Base-by-base conservation (phyloP, 2,113 vertebrate genomes). In the Ctenomys sociabilis region DNA sequence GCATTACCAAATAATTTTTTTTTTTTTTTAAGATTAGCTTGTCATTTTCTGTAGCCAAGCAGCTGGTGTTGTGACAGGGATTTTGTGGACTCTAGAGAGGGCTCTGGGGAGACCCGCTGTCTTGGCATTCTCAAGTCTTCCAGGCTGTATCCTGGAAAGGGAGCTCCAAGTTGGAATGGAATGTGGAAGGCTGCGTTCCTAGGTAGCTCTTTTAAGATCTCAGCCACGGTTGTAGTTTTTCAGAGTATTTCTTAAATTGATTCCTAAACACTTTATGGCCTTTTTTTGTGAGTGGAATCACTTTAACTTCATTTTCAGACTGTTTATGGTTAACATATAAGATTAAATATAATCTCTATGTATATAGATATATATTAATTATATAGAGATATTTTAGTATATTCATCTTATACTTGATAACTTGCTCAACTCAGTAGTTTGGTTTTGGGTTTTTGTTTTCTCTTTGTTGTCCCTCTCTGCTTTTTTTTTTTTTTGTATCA, bases 21-120 rank as follows among this genome's bases (percentile, higher is more conserved):
- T 49, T 49, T 49, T 49, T 81, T 49, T 94, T 94, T 73, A 94
- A 91, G 59, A 49, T 63, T 91, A 84, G 63, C 64, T 80, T 85
- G 35, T 57, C 32, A 82, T 7, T 89, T 85, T 85, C 54, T 82
- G 72, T 14, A 37, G 45, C 89, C 78, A 52, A 40, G 22, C n/a
- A 54, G 40, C 35, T 77, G 35, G 35, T 70, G 72, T 87, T 87
- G 80, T 91, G 64, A 54, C 70, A 68, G 2, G 45, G 10, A 35
- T 92, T 86, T 70, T 77, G 24, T 90, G 94, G 81, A 78, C 45
- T 57, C 43, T 83, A 4, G 85, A 92, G 32, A 54, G 85, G 28
- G 61, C 10, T 54, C 82, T 86, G 66, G 73, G 40, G 37, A 83
- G n/a, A 97, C 84, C 3, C 82, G 49, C 8, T 4, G 16, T 77